Evolutionary conservation across 2,797 vertebrate species (phyloP).

Genomic region (Lepidocolaptes lacrymiger): DNA sequence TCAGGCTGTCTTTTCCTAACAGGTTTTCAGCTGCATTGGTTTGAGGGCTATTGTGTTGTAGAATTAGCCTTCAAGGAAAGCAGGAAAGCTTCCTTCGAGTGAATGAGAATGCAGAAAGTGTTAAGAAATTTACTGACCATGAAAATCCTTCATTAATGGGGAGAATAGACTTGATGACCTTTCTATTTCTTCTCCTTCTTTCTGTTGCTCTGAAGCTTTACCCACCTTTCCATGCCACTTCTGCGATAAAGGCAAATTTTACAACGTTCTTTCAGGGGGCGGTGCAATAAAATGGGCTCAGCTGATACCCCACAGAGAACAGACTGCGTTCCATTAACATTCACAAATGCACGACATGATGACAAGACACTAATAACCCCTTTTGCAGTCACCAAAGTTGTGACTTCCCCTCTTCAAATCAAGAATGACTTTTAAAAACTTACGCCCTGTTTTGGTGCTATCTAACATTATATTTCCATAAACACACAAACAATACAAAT

Average conservation of each 20-base stretch:
- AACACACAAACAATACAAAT: background rate
- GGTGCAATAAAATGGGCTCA: background rate
- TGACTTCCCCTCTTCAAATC: background rate
- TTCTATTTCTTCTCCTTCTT: conserved; percentile 1
- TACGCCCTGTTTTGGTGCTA: background rate
- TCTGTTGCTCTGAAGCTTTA: conserved; percentile 3
- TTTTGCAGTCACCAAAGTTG: background rate
- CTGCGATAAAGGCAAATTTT: conserved; percentile 7
- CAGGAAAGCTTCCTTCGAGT: background rate
- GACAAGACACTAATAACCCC: background rate
- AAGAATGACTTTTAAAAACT: background rate
- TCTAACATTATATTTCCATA: background rate
- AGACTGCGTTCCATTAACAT: background rate
- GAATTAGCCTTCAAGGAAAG: conserved; percentile 29
- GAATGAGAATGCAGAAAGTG: background rate
- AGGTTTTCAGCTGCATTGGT: conserved; percentile 12
- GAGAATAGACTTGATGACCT: conserved; percentile 15
- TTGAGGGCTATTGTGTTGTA: background rate
- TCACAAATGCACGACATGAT: background rate
- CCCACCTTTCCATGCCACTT: background rate
- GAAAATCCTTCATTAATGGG: conserved; percentile 19
- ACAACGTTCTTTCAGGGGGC: background rate
- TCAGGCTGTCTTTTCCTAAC: background rate
- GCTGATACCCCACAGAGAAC: background rate
- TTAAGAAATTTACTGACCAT: conserved; percentile 44